Evolutionary conservation across 2,888 invertebrate genomes (phyloP), one percentile per base, ranked within the genome.

Genomic region (Caenorhabditis zanzibari): DNA sequence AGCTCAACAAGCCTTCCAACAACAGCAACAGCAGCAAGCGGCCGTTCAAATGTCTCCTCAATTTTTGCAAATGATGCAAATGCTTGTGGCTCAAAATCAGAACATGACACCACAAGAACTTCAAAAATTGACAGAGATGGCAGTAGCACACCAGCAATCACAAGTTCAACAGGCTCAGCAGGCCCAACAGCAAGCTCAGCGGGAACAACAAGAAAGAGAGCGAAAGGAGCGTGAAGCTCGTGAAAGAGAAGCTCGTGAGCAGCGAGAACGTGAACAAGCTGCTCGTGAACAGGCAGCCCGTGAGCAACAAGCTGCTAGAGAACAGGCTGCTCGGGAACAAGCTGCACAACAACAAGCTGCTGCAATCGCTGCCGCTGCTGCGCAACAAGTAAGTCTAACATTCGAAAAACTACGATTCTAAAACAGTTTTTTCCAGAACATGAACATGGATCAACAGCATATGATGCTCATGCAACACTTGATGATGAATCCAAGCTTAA

Each of bases 151-250:
- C 14, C 59, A 80, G n/a, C 81, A 82, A 19, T 47, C 56, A 24
- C 68, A 68, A 41, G 54, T 54, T 38, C 61, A 85, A 24, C 81
- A 82, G 16, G 85, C 52, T 38, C 86, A 81, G 41, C 85, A 81
- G 22, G 72, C 52, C 3, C 52, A 52, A 19, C 35, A n/a, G 12
- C 68, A 68, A 54, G 54, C 68, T 38, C 61, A 85, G 26, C 81
- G 85, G 19, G 85, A 88, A 75, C 87, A 87, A 41, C 80, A 72
- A 32, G 66, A 75, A 58, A 75, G 72, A 32, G 83, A 82, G 64
- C 85, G 64, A n/a, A 82, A 75, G 3, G 80, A 75, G 22, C 44
- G 75, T 9, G 75, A 75, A 47, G 28, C 38, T 12, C 81, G 61
- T 22, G 61, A 41, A 12, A 58, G 71, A 12, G 58, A 71, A 59